Base-by-base conservation (phyloP, 1,140 invertebrate genomes). In the Hycleus phaleratus region DNA sequence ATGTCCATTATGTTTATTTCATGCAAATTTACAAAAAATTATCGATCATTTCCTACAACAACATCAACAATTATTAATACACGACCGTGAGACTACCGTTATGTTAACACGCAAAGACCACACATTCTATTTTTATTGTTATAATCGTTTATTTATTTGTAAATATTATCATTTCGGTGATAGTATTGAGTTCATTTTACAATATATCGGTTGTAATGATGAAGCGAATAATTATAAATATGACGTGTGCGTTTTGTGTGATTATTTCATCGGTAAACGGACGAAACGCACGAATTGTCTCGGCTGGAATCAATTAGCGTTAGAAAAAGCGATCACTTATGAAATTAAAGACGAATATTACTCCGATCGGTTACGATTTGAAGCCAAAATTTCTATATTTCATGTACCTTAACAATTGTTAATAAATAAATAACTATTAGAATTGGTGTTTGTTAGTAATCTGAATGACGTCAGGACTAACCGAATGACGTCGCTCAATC, bases 291-390 rank as follows among this genome's bases (percentile, higher is more conserved):
- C 44, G 2, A 11, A 8, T 2, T 66, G 64, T 48, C 45, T 58
- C 5, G 62, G 60, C 11, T 66, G 64, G 64, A 66, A 66, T 39
- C 48, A 66, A 18, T 45, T 50, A 9, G 57, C 55, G 49, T 49
- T 66, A 24, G 59, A 38, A 12, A 56, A 46, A 46, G 53, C 42
- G 32, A 32, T 32, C 4, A 32, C 11, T 5, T 11, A 42, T 42
- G 3, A 42, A 10, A 42, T 42, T 42, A 10, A 42, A 42, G 9
- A 42, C 3, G 11, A 42, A 10, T 10, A 9, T 3, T n/a, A 42
- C 10, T 42, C 9, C 5, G 11, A 42, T 11, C 11, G 40, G 3
- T n/a, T n/a, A 8, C 11, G 11, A 42, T 42, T 42, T 4, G 40
- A 10, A 42, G 9, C 40, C 5, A 10, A 42, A 42, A n/a, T 42